These are phyloP conservation scores for Phrynocephalus versicolor DNA, from an alignment of 2,113 vertebrate genomes.

Conservation along the genomic window DNA sequence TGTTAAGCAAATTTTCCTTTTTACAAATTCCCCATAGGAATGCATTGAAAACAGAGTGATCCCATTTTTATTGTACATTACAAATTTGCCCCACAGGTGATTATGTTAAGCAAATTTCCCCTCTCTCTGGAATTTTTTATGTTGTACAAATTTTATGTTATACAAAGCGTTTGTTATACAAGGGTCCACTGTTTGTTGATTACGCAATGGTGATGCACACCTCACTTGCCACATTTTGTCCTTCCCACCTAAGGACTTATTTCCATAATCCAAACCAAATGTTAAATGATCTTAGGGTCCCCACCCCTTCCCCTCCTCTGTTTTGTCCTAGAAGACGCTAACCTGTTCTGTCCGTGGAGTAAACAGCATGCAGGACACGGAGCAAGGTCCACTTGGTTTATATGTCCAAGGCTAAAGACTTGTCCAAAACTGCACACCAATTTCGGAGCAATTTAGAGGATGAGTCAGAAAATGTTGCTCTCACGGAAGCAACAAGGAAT, in stretches of 20 bases:
- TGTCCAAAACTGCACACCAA: conserved; percentile 22
- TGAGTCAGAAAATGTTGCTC: not conserved
- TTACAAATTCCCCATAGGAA: too few species aligned
- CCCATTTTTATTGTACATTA: too few species aligned
- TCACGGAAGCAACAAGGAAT: conserved; percentile 32
- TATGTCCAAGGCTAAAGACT: conserved; percentile 39
- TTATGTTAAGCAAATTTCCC: too few species aligned
- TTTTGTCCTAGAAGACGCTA: conserved; percentile 48
- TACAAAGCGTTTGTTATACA: too few species aligned
- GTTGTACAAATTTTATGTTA: too few species aligned
- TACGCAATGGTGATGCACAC: conserved; percentile 4
- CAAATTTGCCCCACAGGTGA: too few species aligned
- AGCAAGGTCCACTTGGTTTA: conserved; percentile 57
- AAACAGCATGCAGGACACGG: conserved; percentile 53
- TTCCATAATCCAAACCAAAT: conserved; percentile 58
- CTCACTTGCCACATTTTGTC: conserved; percentile 49
- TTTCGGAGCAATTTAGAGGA: conserved; percentile 14
- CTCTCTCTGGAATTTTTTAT: too few species aligned
- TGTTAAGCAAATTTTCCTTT: too few species aligned
- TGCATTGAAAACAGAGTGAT: too few species aligned
- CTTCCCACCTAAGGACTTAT: conserved; percentile 50
- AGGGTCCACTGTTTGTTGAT: too few species aligned
- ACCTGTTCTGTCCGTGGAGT: conserved; percentile 32
- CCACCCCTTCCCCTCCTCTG: conserved; percentile 5
- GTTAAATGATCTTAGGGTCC: conserved; percentile 22